These are phyloP conservation scores for Penaeus vannamei DNA, from an alignment of 1,140 invertebrate genomes.

Conservation along the genomic window DNA sequence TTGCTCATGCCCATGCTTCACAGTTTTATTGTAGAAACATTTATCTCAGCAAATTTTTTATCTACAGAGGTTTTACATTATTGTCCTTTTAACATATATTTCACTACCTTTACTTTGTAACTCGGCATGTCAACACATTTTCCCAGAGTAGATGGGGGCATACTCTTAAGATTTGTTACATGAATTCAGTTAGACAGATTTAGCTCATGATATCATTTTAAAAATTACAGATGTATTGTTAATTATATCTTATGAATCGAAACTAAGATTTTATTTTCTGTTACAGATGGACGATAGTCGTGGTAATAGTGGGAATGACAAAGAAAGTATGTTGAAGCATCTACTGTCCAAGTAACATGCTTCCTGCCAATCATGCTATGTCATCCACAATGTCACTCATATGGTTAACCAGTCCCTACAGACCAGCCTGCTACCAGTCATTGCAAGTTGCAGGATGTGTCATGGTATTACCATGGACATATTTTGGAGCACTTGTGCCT, in stretches of 20 bases:
- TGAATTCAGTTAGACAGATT: too few species aligned
- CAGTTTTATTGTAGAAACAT: too few species aligned
- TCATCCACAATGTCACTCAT: constrained; percentile 43
- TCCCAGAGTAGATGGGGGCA: too few species aligned
- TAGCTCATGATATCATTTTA: too few species aligned
- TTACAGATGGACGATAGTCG: constrained; percentile 60
- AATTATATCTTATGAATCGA: neutral
- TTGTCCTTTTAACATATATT: too few species aligned
- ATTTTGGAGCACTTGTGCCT: constrained; percentile 39
- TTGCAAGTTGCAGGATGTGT: constrained; percentile 51
- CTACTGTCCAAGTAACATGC: constrained; percentile 58
- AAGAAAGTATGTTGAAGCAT: constrained; percentile 61
- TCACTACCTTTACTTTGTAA: too few species aligned
- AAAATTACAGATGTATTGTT: too few species aligned
- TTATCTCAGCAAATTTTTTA: too few species aligned
- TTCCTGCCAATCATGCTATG: constrained; percentile 4
- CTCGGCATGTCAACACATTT: too few species aligned
- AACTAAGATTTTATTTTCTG: neutral
- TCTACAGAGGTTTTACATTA: too few species aligned
- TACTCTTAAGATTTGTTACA: too few species aligned
- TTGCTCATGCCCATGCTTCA: too few species aligned
- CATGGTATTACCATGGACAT: constrained; percentile 37
- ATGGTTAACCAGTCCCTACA: constrained; percentile 43
- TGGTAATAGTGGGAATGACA: constrained; percentile 51
- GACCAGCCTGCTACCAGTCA: constrained; percentile 55